Conservation (phyloP, 2,797 vertebrate genomes). For the Varecia variegata region DNA sequence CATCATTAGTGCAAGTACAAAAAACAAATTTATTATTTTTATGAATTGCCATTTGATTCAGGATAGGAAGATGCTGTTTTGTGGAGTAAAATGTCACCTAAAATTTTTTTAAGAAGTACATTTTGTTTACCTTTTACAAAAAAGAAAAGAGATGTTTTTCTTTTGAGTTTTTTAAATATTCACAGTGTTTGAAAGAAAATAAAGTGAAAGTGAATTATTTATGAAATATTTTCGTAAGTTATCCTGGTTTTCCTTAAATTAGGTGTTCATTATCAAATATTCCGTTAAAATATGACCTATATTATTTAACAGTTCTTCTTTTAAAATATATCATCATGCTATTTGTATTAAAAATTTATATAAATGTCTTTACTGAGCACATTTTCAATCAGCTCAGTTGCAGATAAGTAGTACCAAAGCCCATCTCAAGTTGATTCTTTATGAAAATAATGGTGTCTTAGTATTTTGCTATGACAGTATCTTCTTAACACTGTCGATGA, state of each 20-base stretch:
- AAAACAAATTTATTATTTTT: not conserved
- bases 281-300: conserved; percentile 59
- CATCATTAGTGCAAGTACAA: not conserved
- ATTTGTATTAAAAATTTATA: conserved; percentile 66
- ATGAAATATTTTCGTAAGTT: conserved; percentile 57
- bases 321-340: conserved; percentile 59
- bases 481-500: conserved; percentile 46
- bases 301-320: not conserved
- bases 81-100: not conserved
- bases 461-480: conserved; percentile 61
- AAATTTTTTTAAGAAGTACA: not conserved
- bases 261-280: conserved; percentile 35
- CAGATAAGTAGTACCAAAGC: conserved; percentile 32
- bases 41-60: not conserved
- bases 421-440: conserved; percentile 67
- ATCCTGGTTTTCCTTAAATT: conserved; percentile 58
- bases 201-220: conserved; percentile 49
- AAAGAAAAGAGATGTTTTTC: conserved; percentile 69
- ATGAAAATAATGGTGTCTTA: conserved; percentile 71
- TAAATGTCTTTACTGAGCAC: conserved; percentile 62
- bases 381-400: conserved; percentile 65
- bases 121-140: conserved; percentile 59
- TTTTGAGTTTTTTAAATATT: conserved; percentile 70
- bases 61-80: not conserved
- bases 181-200: conserved; percentile 58